Evolutionary conservation across 2,888 invertebrate species (phyloP), one percentile per base, ranked within the genome.

Genomic region (Leptinotarsa peninsularis): DNA sequence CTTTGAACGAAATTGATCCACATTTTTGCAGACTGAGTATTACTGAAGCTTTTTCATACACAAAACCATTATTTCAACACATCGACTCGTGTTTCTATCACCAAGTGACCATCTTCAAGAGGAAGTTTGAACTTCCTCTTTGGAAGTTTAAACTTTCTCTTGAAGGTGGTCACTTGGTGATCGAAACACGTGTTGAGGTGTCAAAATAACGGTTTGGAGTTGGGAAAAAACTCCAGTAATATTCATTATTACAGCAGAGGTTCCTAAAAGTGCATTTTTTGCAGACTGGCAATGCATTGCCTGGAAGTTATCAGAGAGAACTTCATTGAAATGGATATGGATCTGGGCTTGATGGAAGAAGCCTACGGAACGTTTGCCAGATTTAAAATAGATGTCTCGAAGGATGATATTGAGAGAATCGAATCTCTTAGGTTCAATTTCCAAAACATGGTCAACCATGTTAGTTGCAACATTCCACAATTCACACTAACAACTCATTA

Each of bases 291-390:
- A 2, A 96, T 97, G 96, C 88, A 91, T 82, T 95, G 95, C 78
- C 89, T 96, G 69, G 92, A 92, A 82, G 90, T 91, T 79, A 93
- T 97, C 78, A 90, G 96, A 67, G 93, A 95, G 74, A 93, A 94
- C 83, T 94, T 94, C 83, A 95, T 96, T 82, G 91, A 92, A 79
- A 93, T 96, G 91, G 96, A 96, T 80, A 91, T 93, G 91, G 92
- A 92, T 79, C 86, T 96, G 54, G 92, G 91, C 80, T 89, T 93
- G 4, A 95, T 96, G 84, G 95, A 95, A 88, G 95, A 96, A 85
- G 93, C 94, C 0, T 96, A 96, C 85, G 90, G 90, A 0, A 90
- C 94, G n/a, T 93, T 96, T 85, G 86, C 89, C 13, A 91, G 91
- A 80, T 94, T 92, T 83, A 89, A 91, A 72, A 92, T 95, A 73